Evolutionary conservation across 2,113 vertebrate species (phyloP).

Genomic region (Poeciliopsis retropinna): DNA sequence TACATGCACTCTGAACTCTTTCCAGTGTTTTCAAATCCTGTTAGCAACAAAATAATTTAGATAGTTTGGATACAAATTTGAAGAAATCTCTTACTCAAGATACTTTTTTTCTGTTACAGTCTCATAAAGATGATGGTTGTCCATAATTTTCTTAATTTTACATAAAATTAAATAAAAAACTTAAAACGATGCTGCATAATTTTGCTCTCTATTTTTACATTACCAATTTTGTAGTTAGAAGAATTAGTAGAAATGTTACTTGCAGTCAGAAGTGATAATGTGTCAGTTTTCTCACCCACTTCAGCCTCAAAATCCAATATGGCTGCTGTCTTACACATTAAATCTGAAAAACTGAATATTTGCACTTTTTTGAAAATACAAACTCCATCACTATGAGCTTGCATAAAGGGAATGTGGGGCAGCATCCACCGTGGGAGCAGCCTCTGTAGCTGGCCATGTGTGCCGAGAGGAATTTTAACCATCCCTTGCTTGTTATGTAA

Average conservation of each 20-base stretch:
- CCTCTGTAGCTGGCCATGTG: conserved; percentile 10
- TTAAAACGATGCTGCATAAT: not conserved
- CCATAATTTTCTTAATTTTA: not conserved
- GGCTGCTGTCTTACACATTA: not conserved
- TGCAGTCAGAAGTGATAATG: not conserved
- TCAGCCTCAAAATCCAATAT: not conserved
- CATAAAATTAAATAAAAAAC: not conserved
- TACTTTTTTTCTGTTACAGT: too few species aligned
- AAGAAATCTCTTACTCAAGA: too few species aligned
- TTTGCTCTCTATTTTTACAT: not conserved
- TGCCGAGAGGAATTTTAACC: conserved; percentile 42
- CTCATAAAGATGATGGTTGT: too few species aligned
- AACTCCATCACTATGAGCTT: not conserved
- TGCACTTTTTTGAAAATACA: not conserved
- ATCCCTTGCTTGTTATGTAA: conserved; percentile 56
- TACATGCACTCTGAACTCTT: not conserved
- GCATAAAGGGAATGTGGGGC: not conserved
- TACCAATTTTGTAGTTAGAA: not conserved
- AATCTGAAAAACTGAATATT: not conserved
- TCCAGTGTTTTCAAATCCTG: not conserved
- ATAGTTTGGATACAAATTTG: too few species aligned
- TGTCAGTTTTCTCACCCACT: not conserved
- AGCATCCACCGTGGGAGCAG: conserved; percentile 24
- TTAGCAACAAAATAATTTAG: not conserved
- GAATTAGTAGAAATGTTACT: not conserved